phyloP scores from a whole-genome alignment of 2,888 invertebrate genomes.

The Mythimna loreyi region DNA sequence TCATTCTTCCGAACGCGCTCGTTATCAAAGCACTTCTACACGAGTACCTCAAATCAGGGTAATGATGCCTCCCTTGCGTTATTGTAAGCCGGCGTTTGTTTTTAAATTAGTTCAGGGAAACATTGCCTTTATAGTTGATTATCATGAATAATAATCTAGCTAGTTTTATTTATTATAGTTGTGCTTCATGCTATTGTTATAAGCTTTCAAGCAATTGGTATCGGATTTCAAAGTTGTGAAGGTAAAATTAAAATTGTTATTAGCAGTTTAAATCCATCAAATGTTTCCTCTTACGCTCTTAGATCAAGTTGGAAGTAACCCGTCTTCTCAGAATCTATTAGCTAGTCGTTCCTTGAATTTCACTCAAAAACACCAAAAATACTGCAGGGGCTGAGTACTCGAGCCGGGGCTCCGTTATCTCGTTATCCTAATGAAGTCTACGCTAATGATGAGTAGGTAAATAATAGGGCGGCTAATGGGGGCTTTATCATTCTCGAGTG shows the following conservation, averaged over 20 bases:
- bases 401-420: slow-evolving; percentile 88
- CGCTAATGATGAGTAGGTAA: slow-evolving; percentile 91
- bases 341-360: slow-evolving; percentile 77
- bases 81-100: slow-evolving; percentile 31
- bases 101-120: slow-evolving; percentile 34
- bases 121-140: slow-evolving; percentile 19
- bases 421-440: slow-evolving; percentile 91
- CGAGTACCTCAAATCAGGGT: slow-evolving; percentile 41
- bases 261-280: slow-evolving; percentile 7
- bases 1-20: slow-evolving; percentile 71
- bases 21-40: slow-evolving; percentile 59
- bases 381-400: slow-evolving; percentile 79
- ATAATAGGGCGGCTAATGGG: slow-evolving; percentile 91
- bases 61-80: slow-evolving; percentile 40
- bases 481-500: slow-evolving; percentile 91
- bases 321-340: slow-evolving; percentile 40
- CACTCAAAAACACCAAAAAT: slow-evolving; percentile 86
- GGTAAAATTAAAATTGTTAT: slow-evolving; percentile 9
- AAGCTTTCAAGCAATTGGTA: background rate
- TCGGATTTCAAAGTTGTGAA: background rate
- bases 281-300: background rate
- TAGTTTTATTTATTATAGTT: background rate
- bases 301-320: slow-evolving; percentile 20
- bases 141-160: slow-evolving; percentile 1
- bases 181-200: background rate